Evolutionary conservation across 2,113 vertebrate genomes (phyloP), one percentile per base, ranked within the genome.

Genomic region (Lates calcarifer): DNA sequence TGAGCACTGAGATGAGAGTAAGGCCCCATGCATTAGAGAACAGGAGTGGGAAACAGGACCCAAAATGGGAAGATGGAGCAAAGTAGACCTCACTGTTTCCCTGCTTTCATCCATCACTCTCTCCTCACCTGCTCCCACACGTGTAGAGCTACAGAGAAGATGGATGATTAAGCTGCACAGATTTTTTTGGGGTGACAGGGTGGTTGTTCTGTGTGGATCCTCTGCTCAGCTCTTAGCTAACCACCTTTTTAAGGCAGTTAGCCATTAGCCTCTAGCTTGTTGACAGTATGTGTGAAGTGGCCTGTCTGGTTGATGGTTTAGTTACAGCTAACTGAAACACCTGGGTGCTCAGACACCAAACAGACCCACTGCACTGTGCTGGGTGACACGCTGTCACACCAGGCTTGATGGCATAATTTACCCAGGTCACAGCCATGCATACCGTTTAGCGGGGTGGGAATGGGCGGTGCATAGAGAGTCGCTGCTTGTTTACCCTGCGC

Each of bases 401-500:
- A 81, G 78, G 87, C 60, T 66, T 87, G 90, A 90, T 89, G 89
- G 35, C 89, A 74, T 92, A 91, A 95, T 94, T 94, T 92, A 91
- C 82, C 58, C 87, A 79, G 79, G 92, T 89, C 87, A 76, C 71
- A 85, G 87, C 82, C 86, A 13, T 79, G 84, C 78, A 77, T 87
- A 61, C 82, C 65, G 71, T 90, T 87, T 85, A 86, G 76, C 47
- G 24, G 77, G 80, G 76, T 74, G 85, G 68, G 80, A 73, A 37
- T 17, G 43, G 1, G 64, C 61, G 63, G 77, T 63, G 78, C 74
- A 79, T 57, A 66, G 64, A 74, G 69, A 90, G 77, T 85, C 86
- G 26, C 62, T 72, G 83, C 90, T 91, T 95, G 94, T 95, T 96
- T 96, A 94, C 93, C 90, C 90, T 86, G 85, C 56, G 85, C 92